Conservation (phyloP, 2,113 vertebrate genomes). For the Muntiacus reevesi region DNA sequence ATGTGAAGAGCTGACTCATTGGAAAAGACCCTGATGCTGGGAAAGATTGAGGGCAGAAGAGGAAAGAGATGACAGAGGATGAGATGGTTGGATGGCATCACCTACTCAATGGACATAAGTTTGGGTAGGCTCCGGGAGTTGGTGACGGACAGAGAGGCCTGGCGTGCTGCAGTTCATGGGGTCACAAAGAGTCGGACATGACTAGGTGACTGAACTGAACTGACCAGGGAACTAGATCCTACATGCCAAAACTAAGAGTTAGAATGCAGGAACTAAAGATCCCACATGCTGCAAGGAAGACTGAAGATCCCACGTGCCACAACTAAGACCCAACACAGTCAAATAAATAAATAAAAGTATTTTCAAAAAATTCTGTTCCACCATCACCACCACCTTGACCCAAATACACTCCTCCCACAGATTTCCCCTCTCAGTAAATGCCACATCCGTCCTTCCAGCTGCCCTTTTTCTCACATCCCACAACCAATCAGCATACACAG, state of each 20-base stretch:
- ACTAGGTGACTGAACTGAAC: neutral
- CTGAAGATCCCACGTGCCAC: neutral
- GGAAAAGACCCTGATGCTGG: neutral
- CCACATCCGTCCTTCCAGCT: neutral
- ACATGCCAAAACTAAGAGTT: neutral
- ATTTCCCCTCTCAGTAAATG: neutral
- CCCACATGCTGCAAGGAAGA: neutral
- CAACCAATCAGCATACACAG: neutral
- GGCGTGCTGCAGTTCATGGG: fast-evolving
- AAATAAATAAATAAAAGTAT: neutral
- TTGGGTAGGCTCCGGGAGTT: neutral
- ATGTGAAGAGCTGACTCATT: neutral
- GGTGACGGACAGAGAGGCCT: neutral
- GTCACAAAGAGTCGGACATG: neutral
- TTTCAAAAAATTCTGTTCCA: neutral
- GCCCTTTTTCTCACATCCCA: neutral
- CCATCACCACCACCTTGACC: neutral
- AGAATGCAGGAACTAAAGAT: neutral
- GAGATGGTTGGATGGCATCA: neutral
- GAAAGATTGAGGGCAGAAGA: neutral
- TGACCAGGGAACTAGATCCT: neutral
- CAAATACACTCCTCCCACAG: neutral
- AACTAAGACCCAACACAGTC: neutral
- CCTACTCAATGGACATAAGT: neutral
- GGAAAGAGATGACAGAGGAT: neutral